phyloP scores from a whole-genome alignment of 2,113 vertebrate species.

The Podarcis cretensis region DNA sequence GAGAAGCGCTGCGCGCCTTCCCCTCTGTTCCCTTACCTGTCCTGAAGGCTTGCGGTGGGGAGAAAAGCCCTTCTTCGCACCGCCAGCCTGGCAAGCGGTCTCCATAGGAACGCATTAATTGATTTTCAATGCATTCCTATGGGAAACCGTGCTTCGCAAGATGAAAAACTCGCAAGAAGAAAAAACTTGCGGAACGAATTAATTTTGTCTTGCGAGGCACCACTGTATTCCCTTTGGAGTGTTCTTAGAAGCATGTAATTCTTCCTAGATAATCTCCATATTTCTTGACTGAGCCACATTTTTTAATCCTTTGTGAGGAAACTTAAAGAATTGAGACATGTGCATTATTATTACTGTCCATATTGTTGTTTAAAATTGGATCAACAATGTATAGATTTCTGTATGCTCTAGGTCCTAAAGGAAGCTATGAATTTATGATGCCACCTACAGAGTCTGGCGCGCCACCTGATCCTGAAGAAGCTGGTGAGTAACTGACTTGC shows the following conservation, averaged over 20 bases:
- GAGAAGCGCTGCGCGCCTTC: too few relatives aligned
- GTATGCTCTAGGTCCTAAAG: constrained; percentile 10
- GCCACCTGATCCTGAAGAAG: background rate
- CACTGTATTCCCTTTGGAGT: background rate
- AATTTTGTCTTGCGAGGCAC: too few relatives aligned
- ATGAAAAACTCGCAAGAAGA: too few relatives aligned
- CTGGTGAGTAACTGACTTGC: background rate
- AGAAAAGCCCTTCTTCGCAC: too few relatives aligned
- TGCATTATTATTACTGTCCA: background rate
- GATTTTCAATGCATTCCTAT: too few relatives aligned
- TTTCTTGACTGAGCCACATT: background rate
- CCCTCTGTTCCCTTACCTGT: too few relatives aligned
- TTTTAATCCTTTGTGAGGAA: background rate
- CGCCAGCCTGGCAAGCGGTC: too few relatives aligned
- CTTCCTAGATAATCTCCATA: background rate
- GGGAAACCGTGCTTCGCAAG: too few relatives aligned
- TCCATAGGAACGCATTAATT: too few relatives aligned
- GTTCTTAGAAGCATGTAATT: background rate
- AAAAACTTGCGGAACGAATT: too few relatives aligned
- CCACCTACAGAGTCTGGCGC: background rate
- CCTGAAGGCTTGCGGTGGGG: too few relatives aligned
- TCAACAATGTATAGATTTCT: background rate
- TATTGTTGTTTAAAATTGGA: background rate
- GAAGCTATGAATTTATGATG: background rate
- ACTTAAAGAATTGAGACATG: background rate